Evolutionary conservation across 1,140 invertebrate genomes (phyloP), one percentile per base, ranked within the genome.

Genomic region (Drosophila tani): DNA sequence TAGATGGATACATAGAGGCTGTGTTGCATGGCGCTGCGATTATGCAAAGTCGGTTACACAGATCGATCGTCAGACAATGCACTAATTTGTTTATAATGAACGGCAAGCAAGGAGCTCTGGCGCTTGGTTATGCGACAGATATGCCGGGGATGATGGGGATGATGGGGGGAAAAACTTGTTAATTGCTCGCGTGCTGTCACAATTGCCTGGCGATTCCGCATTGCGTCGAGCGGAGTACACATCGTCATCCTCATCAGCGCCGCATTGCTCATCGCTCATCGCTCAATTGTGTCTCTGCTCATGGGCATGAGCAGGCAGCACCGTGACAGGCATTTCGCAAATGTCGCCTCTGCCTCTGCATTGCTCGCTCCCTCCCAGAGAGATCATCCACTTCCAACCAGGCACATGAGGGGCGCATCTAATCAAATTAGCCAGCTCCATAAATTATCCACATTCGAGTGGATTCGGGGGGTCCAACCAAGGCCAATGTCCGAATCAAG

Each of bases 31-130:
- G 49, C 57, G 47, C 21, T 43, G 53, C 46, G 64, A 79, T 82
- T 82, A 75, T 81, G 79, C 79, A 81, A 66, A 71, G 60, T 66
- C 56, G 40, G 47, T 77, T 77, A 60, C 75, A 75, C 62, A 60
- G 70, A 69, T 87, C 67, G 76, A 82, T 80, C 59, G 68, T 29
- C 24, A 27, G 43, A 59, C 67, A 68, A 67, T 67, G 67, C 79
- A 63, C 79, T 90, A 91, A 90, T 90, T 90, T 90, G 85, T 90
- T 90, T 90, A 90, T 90, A 90, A 90, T 91, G 86, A 81, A 75
- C 63, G 59, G 71, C 67, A 62, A 65, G 73, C 60, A 29, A 53
- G 60, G n/a, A 47, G 41, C 41, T 27, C 50, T 51, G 46, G 32
- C 29, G 73, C 14, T 21, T 17, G 38, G 57, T 77, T 77, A 69